phyloP scores from a whole-genome alignment of 2,888 invertebrate genomes.

The Entomobrya proxima region DNA sequence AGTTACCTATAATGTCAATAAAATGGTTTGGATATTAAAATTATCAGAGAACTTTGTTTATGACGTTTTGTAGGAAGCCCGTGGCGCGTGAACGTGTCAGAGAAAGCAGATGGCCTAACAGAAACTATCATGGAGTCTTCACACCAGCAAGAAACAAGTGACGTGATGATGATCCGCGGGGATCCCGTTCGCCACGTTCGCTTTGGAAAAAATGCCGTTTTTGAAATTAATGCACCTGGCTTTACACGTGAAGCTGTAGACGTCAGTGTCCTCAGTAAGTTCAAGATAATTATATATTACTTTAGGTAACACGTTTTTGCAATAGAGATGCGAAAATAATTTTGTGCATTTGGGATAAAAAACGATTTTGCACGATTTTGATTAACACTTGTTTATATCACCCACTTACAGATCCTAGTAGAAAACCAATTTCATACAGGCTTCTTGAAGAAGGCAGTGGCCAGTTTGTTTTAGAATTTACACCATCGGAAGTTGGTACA shows the following conservation, averaged over 20 bases:
- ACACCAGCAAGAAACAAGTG: constrained; percentile 71
- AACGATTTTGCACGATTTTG: not conserved
- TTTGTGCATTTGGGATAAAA: not conserved
- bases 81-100: constrained; percentile 94
- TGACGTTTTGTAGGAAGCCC: constrained; percentile 87
- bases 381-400: not conserved
- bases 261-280: constrained; percentile 80
- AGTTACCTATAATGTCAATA: not conserved
- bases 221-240: constrained; percentile 88
- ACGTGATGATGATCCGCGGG: constrained; percentile 69
- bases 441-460: constrained; percentile 89
- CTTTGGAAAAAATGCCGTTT: constrained; percentile 91
- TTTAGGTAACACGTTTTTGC: too few species aligned
- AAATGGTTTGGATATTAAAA: not conserved
- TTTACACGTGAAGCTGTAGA: constrained; percentile 80
- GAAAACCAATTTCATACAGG: constrained; percentile 88
- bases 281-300: too few species aligned
- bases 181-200: constrained; percentile 84
- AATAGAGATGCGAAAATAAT: not conserved
- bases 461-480: constrained; percentile 93
- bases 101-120: constrained; percentile 80
- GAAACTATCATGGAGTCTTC: constrained; percentile 77
- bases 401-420: constrained; percentile 84
- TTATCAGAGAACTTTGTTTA: not conserved
- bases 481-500: constrained; percentile 94